phyloP scores from a whole-genome alignment of 2,113 vertebrate genomes.

The Amblyopsis rosae region DNA sequence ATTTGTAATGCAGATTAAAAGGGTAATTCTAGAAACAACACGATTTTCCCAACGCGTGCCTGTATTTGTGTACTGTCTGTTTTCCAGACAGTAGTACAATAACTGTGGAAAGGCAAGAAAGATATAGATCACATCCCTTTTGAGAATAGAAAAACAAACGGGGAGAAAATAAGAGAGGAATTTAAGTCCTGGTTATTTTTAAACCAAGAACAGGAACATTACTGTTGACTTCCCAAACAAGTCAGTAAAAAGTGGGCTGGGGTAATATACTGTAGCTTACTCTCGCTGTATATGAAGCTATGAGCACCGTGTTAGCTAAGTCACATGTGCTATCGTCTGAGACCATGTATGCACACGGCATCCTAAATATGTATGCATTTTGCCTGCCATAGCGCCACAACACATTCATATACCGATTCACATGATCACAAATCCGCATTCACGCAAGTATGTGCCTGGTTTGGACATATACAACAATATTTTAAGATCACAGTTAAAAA shows the following conservation, averaged over 20 bases:
- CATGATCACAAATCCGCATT: slow-evolving; percentile 17
- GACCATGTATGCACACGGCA: slow-evolving; percentile 1
- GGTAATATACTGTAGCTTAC: too few relatives aligned
- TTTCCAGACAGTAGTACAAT: background rate
- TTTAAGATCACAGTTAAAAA: slow-evolving; percentile 11
- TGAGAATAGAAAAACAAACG: slow-evolving; percentile 17
- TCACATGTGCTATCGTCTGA: slow-evolving; percentile 2
- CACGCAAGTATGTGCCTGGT: background rate
- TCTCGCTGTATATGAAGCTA: too few relatives aligned
- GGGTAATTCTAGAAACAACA: too few relatives aligned
- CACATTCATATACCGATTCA: slow-evolving; percentile 13
- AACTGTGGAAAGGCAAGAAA: background rate
- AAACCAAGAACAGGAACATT: slow-evolving; percentile 72
- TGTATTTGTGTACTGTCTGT: background rate
- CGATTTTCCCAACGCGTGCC: background rate
- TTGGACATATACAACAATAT: background rate
- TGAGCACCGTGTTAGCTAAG: too few relatives aligned
- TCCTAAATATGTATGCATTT: background rate
- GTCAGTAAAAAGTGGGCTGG: slow-evolving; percentile 28
- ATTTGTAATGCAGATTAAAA: too few relatives aligned
- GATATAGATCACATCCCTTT: slow-evolving; percentile 1
- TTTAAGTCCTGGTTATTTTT: slow-evolving; percentile 74
- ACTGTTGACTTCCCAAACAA: slow-evolving; percentile 70
- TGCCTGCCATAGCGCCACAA: background rate
- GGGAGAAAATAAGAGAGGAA: slow-evolving; percentile 48